These are phyloP conservation scores for Sylvia borin DNA, from an alignment of 2,797 vertebrate species.

Conservation along the genomic window DNA sequence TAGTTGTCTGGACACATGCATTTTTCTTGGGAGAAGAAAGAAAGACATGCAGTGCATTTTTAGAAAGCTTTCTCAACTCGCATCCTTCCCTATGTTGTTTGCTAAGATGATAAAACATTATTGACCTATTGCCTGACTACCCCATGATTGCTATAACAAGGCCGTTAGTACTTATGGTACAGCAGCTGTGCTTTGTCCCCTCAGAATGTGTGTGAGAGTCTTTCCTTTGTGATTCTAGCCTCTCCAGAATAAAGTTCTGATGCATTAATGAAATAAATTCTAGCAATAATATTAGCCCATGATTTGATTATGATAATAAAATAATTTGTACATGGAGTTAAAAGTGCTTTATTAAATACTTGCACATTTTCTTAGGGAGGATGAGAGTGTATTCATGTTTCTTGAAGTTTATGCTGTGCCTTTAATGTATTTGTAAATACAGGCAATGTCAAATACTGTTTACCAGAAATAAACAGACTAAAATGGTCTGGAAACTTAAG, in stretches of 20 bases:
- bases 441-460: background rate
- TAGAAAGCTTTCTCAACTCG: background rate
- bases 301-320: background rate
- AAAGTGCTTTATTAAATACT: background rate
- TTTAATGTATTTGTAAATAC: constrained; percentile 19
- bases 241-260: background rate
- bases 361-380: background rate
- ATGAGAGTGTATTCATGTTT: background rate
- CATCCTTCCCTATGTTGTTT: background rate
- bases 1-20: background rate
- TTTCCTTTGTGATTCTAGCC: background rate
- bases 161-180: background rate
- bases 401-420: background rate
- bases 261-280: background rate
- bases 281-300: background rate
- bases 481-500: background rate
- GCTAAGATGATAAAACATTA: background rate
- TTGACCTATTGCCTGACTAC: background rate
- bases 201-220: background rate
- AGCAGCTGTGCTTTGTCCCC: background rate
- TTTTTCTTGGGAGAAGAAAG: background rate
- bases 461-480: background rate
- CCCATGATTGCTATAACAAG: background rate
- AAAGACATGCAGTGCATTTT: background rate
- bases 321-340: background rate